Conservation (phyloP, 2,797 vertebrate species). For the Hippocampus kuda region DNA sequence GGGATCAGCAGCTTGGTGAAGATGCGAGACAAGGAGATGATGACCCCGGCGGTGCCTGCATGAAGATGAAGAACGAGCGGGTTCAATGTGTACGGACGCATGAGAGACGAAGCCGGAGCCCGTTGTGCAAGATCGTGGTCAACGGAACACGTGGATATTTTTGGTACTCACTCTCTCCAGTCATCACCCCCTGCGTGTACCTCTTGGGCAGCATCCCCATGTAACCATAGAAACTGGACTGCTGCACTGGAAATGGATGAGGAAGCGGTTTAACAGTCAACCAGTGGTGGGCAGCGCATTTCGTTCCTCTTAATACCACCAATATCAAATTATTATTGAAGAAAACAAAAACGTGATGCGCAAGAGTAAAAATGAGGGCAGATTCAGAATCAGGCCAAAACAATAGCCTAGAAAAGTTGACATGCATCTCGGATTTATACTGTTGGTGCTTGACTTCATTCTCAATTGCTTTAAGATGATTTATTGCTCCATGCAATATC, state of each 20-base stretch:
- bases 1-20: constrained; percentile 91
- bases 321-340: no score
- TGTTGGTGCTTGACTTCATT: no score
- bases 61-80: not conserved
- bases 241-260: constrained; percentile 78
- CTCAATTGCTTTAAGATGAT: no score
- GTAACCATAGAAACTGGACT: constrained; percentile 99
- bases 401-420: no score
- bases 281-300: not conserved
- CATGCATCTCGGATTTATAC: no score
- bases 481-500: no score
- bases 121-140: not conserved
- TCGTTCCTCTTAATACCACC: no score
- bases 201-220: constrained; percentile 97
- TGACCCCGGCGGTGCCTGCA: constrained; percentile 88
- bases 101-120: not conserved
- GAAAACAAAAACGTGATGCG: no score
- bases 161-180: constrained; percentile 85
- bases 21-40: constrained; percentile 93
- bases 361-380: no score
- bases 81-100: not conserved
- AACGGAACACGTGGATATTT: not conserved
- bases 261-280: not conserved
- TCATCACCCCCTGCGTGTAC: constrained; percentile 98
- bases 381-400: no score